Percentiles rank a stretch among this genome's conserved stretches.
These are phyloP conservation scores for Odontomachus brunneus DNA, from an alignment of 1,140 invertebrate species.

Conservation along the genomic window DNA sequence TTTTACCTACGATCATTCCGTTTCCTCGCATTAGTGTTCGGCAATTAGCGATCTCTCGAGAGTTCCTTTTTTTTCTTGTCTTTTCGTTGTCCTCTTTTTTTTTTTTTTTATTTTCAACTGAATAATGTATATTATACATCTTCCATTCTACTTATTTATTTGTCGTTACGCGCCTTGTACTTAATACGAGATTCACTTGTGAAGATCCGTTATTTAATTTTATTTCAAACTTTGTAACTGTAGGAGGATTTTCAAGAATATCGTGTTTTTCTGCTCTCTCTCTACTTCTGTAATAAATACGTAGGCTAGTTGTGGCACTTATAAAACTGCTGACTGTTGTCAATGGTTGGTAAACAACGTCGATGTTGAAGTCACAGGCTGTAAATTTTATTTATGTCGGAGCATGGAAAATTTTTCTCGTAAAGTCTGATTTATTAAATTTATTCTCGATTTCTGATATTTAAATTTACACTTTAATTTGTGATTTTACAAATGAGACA, in stretches of 20 bases:
- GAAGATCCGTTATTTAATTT: conserved; percentile 57
- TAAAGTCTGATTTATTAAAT: too few species aligned
- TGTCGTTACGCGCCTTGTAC: conserved; percentile 50
- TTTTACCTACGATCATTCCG: conserved; percentile 56
- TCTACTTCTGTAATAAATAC: not conserved
- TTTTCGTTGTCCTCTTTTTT: conserved; percentile 2
- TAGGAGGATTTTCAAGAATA: conserved; percentile 43
- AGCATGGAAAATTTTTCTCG: too few species aligned
- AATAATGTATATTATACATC: not conserved
- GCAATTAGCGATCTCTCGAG: not conserved
- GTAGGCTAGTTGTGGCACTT: conserved; percentile 10
- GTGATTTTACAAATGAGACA: too few species aligned
- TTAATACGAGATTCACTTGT: conserved; percentile 24
- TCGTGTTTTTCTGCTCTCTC: conserved; percentile 7
- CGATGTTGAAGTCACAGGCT: too few species aligned
- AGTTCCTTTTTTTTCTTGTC: conserved; percentile 32
- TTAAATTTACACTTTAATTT: too few species aligned
- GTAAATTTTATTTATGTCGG: too few species aligned
- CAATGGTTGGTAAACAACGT: too few species aligned
- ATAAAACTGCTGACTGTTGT: too few species aligned
- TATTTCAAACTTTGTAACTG: conserved; percentile 64
- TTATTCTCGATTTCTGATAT: too few species aligned
- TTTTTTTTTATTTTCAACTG: not conserved
- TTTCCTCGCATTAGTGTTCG: not conserved
- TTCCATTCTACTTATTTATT: conserved; percentile 47